Conservation (phyloP, 2,888 invertebrate genomes). For the Rhingia rostrata region DNA sequence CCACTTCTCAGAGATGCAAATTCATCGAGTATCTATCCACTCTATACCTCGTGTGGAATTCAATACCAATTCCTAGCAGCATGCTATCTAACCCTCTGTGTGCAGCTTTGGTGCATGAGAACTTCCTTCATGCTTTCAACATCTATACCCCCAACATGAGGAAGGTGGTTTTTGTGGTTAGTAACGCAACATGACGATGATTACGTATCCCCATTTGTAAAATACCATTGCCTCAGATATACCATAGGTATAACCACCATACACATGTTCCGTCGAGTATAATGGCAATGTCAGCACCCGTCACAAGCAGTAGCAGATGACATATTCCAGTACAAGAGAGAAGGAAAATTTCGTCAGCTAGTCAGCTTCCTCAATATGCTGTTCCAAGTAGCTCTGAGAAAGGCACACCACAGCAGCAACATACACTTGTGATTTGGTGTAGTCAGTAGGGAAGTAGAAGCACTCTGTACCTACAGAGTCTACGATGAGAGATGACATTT, state of each 20-base stretch:
- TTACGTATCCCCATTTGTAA: slow-evolving; percentile 36
- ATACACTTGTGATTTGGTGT: slow-evolving; percentile 13
- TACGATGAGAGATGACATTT: slow-evolving; percentile 75
- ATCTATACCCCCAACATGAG: background rate
- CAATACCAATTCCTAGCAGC: slow-evolving; percentile 29
- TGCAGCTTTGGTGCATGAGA: slow-evolving; percentile 10
- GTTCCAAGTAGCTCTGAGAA: slow-evolving; percentile 25
- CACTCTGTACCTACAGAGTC: slow-evolving; percentile 38
- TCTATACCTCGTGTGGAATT: slow-evolving; percentile 17
- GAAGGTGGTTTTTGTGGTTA: slow-evolving; percentile 37
- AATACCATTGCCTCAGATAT: slow-evolving; percentile 19
- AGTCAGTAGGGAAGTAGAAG: slow-evolving; percentile 33
- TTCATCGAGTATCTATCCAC: slow-evolving; percentile 12
- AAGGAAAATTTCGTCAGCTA: slow-evolving; percentile 65
- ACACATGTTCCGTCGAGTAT: slow-evolving; percentile 57
- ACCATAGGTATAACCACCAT: background rate
- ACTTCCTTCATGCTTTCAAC: slow-evolving; percentile 3
- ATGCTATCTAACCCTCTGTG: slow-evolving; percentile 1
- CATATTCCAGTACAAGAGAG: slow-evolving; percentile 79
- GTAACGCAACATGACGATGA: slow-evolving; percentile 65
- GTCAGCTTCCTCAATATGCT: slow-evolving; percentile 51
- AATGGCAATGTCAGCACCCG: slow-evolving; percentile 75
- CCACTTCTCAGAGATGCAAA: slow-evolving; percentile 13
- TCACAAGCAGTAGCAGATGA: slow-evolving; percentile 82
- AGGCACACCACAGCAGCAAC: background rate